phyloP scores from a whole-genome alignment of 2,797 vertebrate species.

The Dipus sagitta region DNA sequence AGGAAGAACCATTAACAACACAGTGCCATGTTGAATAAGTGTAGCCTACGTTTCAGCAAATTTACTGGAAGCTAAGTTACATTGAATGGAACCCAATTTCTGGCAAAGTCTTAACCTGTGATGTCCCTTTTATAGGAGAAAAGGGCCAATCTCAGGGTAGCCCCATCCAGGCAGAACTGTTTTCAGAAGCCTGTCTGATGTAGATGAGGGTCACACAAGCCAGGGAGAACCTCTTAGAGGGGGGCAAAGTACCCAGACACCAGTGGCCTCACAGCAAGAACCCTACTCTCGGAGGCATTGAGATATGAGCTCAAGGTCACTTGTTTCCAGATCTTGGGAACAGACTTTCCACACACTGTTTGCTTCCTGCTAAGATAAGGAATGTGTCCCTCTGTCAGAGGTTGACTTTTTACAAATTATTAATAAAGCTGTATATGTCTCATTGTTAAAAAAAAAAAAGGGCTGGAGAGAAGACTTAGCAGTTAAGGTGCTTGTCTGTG shows the following conservation, averaged over 20 bases:
- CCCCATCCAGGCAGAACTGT: background rate
- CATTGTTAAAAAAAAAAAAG: slow-evolving; percentile 80
- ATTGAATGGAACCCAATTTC: slow-evolving; percentile 33
- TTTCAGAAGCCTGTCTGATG: background rate
- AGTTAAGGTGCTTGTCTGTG: too few relatives aligned
- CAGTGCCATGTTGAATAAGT: background rate
- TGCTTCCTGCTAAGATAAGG: slow-evolving; percentile 82
- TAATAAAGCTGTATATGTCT: slow-evolving; percentile 89
- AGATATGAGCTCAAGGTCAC: slow-evolving; percentile 65
- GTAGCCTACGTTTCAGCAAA: slow-evolving; percentile 47
- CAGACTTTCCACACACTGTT: slow-evolving; percentile 71
- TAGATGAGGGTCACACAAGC: background rate
- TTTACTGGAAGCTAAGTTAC: slow-evolving; percentile 53
- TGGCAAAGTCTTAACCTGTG: slow-evolving; percentile 57
- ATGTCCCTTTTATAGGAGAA: slow-evolving; percentile 37
- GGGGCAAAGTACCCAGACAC: background rate
- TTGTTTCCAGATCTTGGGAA: slow-evolving; percentile 66
- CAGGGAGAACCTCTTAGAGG: background rate
- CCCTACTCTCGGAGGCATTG: background rate
- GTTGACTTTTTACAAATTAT: slow-evolving; percentile 86
- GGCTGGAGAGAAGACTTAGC: too few relatives aligned
- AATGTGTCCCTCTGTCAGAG: slow-evolving; percentile 83
- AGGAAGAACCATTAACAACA: slow-evolving; percentile 22
- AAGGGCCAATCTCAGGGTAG: slow-evolving; percentile 35
- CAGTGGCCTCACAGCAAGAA: background rate